Evolutionary conservation across 2,797 vertebrate species (phyloP).

Genomic region (Dicrostonyx torquatus): DNA sequence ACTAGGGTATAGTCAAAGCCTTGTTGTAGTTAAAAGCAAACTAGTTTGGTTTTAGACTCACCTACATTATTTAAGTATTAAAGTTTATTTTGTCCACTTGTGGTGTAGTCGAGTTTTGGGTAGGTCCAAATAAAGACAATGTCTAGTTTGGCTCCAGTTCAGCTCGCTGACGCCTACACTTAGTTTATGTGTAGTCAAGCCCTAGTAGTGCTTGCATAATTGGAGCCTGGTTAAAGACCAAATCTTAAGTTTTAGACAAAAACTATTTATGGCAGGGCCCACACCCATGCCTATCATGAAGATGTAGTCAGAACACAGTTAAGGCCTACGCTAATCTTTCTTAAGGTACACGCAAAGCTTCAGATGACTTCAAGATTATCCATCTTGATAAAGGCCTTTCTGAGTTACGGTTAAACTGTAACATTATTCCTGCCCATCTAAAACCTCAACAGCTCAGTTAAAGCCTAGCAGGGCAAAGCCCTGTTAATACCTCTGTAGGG

Average conservation of each 20-base stretch:
- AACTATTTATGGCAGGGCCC: not conserved
- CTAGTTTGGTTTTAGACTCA: not conserved
- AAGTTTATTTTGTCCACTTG: not conserved
- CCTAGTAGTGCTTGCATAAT: not conserved
- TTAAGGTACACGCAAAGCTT: not conserved
- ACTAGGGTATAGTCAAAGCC: not conserved
- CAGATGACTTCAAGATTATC: not conserved
- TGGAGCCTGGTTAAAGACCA: not conserved
- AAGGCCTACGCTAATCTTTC: not conserved
- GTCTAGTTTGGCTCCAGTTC: not conserved
- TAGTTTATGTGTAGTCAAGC: not conserved
- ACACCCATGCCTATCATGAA: not conserved
- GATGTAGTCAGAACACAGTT: not conserved
- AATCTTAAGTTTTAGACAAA: not conserved
- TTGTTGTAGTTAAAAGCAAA: not conserved
- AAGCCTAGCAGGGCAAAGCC: not conserved
- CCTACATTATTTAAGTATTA: not conserved
- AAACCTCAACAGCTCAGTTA: not conserved
- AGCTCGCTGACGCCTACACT: not conserved
- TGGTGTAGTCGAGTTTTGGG: not conserved
- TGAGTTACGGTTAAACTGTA: not conserved
- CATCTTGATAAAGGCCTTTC: slow-evolving; percentile 18
- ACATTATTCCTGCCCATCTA: not conserved
- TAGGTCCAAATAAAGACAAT: not conserved
- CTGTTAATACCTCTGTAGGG: not conserved